Evolutionary conservation across 2,888 invertebrate genomes (phyloP), one percentile per base, ranked within the genome.

Genomic region (Omphaloscelis lunosa): DNA sequence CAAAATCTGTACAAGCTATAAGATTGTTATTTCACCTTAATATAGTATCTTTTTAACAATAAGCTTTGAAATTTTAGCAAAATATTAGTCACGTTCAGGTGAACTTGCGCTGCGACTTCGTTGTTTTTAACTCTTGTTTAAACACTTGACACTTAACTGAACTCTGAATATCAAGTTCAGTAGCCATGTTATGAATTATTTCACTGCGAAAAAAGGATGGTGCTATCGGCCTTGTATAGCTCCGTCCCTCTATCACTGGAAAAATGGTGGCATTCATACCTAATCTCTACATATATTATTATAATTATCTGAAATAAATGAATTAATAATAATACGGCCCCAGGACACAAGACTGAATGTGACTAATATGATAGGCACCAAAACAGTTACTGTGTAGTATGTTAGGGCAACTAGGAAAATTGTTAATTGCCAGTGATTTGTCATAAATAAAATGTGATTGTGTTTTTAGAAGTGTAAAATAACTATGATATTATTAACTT

Each of bases 321-420:
- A 34, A 34, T 34, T 34, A 34, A 34, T 34, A 34, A 34, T 34
- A 34, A 45, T 45, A 45, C 45, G 45, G 45, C 45, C 12, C 15
- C 15, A 15, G 88, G 83, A 73, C 59, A 53, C 23, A 53, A 80
- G 51, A 84, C 82, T 82, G 83, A 90, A 89, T 91, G 89, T 91
- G 91, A 91, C 89, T 86, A 91, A 89, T 84, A 82, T 81, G 74
- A 80, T 84, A 88, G 83, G 72, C 85, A 80, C 82, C 87, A 90
- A 89, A 91, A 87, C 89, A 88, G 89, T 89, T 85, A 87, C 82
- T 77, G 74, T 74, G 86, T 92, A 93, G 90, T 89, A 86, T 82
- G 90, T 92, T 93, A 94, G 93, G 89, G 88, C 88, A 92, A 91
- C 91, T 94, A 94, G 94, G 86, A 89, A 90, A 92, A 92, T 92